These are phyloP conservation scores for Manis crassicaudata DNA, from an alignment of 2,797 vertebrate genomes.

Conservation along the genomic window DNA sequence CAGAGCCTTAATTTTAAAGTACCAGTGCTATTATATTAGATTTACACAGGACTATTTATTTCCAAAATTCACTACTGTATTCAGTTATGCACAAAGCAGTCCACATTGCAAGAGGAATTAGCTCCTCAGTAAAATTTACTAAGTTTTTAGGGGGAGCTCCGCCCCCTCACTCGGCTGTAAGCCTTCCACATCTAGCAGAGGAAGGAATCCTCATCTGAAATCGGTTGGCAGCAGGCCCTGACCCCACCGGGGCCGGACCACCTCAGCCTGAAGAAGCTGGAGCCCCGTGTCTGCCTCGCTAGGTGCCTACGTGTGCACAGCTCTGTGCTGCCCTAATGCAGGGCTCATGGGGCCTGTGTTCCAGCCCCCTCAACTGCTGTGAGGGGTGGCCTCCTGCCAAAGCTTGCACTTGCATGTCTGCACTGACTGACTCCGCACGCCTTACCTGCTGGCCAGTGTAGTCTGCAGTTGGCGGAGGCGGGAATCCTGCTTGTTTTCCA, in stretches of 20 bases:
- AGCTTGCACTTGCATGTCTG: background rate
- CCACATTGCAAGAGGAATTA: background rate
- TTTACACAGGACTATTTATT: background rate
- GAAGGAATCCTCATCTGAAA: background rate
- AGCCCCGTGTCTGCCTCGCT: background rate
- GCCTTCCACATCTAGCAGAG: background rate
- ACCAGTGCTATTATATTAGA: background rate
- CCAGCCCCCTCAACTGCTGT: background rate
- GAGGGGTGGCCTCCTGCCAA: background rate
- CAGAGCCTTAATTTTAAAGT: background rate
- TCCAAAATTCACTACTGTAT: background rate
- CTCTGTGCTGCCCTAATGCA: background rate
- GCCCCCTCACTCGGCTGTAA: background rate
- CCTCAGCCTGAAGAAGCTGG: background rate
- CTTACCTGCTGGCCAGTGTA: constrained; percentile 91
- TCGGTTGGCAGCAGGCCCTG: background rate
- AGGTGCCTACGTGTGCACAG: background rate
- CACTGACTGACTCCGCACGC: background rate
- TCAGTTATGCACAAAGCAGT: background rate
- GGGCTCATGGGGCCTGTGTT: background rate
- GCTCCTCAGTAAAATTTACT: background rate
- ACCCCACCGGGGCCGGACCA: background rate
- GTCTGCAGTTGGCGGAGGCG: constrained; percentile 89
- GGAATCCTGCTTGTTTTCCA: constrained; percentile 85
- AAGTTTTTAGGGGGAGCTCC: background rate